Evolutionary conservation across 2,797 vertebrate species (phyloP).

Genomic region (Enteromius trimaculatus): DNA sequence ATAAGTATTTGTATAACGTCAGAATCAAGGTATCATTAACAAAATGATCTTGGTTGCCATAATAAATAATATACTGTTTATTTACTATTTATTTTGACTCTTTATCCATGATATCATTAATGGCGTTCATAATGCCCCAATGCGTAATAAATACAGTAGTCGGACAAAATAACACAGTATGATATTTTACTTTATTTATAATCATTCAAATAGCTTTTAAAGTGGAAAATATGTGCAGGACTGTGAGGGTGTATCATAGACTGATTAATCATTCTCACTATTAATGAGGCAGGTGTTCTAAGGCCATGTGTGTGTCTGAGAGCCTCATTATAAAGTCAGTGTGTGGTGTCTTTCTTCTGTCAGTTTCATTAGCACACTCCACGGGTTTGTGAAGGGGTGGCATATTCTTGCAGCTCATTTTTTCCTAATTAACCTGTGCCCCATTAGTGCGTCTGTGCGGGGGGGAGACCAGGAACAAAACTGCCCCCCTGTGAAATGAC

Average conservation of each 20-base stretch:
- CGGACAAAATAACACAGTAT: background rate
- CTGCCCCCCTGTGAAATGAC: conserved; percentile 7
- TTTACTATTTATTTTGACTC: too few species aligned
- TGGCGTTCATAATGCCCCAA: background rate
- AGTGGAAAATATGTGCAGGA: background rate
- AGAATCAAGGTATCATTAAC: background rate
- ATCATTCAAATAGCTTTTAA: background rate
- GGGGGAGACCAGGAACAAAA: background rate
- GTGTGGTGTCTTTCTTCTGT: conserved; percentile 17
- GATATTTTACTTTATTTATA: background rate
- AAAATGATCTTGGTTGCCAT: background rate
- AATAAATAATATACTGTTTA: background rate
- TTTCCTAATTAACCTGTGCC: conserved; percentile 38
- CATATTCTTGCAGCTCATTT: conserved; percentile 12
- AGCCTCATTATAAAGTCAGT: conserved; percentile 26
- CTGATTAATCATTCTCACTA: conserved; percentile 47
- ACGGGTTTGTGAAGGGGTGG: background rate
- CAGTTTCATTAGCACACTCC: conserved; percentile 24
- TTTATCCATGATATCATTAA: background rate
- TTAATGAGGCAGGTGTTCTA: conserved; percentile 64
- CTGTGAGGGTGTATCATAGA: background rate
- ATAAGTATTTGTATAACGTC: background rate
- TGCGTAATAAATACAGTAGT: background rate
- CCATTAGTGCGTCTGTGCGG: background rate
- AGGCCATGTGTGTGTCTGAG: conserved; percentile 39